Evolutionary conservation across 2,888 invertebrate species (phyloP).

Genomic region (Dasypogon diadema): DNA sequence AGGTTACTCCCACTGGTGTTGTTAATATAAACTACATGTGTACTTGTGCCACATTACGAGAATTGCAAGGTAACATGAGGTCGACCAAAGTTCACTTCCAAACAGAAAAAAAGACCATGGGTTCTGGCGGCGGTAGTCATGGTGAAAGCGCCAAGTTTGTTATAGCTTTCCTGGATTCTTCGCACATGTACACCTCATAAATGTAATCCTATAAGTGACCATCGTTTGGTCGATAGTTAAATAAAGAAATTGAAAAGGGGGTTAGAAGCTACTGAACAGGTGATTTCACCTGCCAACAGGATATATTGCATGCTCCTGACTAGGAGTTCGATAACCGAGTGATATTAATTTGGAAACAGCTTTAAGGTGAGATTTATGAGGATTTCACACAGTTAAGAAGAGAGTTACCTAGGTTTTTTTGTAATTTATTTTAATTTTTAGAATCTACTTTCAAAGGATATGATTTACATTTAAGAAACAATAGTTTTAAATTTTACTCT

Average conservation of each 20-base stretch:
- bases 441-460: too few relatives aligned
- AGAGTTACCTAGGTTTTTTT: too few relatives aligned
- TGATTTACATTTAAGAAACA: too few relatives aligned
- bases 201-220: slow-evolving; percentile 46
- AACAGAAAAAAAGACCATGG: neutral
- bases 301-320: neutral
- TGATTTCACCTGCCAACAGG: slow-evolving; percentile 23
- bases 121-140: slow-evolving; percentile 42
- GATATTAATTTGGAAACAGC: neutral
- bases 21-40: too few relatives aligned
- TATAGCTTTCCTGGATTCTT: slow-evolving; percentile 19
- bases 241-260: slow-evolving; percentile 31
- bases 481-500: too few relatives aligned
- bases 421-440: too few relatives aligned
- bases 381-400: too few relatives aligned
- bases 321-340: slow-evolving; percentile 37
- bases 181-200: slow-evolving; percentile 26
- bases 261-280: slow-evolving; percentile 11
- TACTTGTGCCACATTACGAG: neutral
- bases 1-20: too few relatives aligned
- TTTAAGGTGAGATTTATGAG: neutral
- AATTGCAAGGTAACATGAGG: slow-evolving; percentile 11
- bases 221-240: slow-evolving; percentile 51
- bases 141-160: slow-evolving; percentile 36
- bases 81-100: neutral